These are phyloP conservation scores for Dendronephthya gigantea DNA, from an alignment of 64 coral and sea anemone species.

Conservation along the genomic window DNA sequence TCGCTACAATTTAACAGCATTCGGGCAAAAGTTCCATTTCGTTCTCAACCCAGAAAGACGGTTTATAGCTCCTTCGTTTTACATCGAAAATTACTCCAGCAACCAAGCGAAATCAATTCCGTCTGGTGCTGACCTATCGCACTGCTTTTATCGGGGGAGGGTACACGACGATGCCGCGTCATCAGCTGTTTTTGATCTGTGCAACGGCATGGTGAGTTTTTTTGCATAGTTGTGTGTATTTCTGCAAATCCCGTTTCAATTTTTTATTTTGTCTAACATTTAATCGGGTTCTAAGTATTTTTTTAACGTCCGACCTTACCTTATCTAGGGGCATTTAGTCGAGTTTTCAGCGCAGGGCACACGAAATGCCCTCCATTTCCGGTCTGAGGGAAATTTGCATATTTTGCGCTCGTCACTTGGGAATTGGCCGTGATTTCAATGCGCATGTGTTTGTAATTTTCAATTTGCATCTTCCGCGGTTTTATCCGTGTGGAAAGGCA, in stretches of 20 bases:
- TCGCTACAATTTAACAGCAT: conserved; percentile 58
- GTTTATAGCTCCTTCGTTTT: conserved; percentile 55
- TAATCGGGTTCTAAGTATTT: background rate
- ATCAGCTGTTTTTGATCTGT: conserved; percentile 74
- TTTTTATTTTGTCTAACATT: background rate
- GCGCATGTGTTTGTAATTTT: too few relatives aligned
- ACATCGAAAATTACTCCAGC: conserved; percentile 60
- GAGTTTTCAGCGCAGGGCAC: background rate
- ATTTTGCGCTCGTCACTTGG: background rate
- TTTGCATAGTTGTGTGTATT: background rate
- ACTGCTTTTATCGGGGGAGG: conserved; percentile 56
- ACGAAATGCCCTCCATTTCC: background rate
- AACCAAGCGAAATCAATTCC: conserved; percentile 36
- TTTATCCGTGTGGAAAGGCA: too few relatives aligned
- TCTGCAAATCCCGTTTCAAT: background rate
- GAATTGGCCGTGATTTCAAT: background rate
- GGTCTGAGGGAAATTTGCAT: background rate
- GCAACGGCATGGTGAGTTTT: conserved; percentile 73
- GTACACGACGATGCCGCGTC: conserved; percentile 58
- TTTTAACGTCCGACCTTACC: too few relatives aligned
- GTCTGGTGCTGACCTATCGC: conserved; percentile 44
- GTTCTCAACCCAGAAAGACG: conserved; percentile 45
- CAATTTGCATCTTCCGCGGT: too few relatives aligned
- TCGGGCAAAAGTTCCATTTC: conserved; percentile 59
- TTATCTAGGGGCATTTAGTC: background rate